These are phyloP conservation scores for Siphamia tubifer DNA, from an alignment of 2,113 vertebrate species.

Conservation along the genomic window DNA sequence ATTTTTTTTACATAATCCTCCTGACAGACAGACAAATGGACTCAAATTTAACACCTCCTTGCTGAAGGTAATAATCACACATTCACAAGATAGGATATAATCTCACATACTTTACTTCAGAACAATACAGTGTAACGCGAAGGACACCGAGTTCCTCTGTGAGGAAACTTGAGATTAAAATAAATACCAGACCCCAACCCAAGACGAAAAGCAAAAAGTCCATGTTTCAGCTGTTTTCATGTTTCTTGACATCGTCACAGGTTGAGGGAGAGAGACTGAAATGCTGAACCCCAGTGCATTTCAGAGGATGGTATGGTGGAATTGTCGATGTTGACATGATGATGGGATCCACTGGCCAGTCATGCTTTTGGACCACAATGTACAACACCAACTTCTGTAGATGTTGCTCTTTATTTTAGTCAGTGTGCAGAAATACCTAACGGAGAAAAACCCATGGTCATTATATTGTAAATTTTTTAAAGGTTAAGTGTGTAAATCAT, in stretches of 20 bases:
- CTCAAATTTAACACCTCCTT: too few relatives aligned
- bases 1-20: too few relatives aligned
- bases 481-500: too few relatives aligned
- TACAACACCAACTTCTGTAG: neutral
- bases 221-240: neutral
- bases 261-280: neutral
- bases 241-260: neutral
- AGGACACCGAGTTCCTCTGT: neutral
- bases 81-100: neutral
- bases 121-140: conserved; percentile 25
- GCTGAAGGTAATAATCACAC: too few relatives aligned
- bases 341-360: neutral
- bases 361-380: neutral
- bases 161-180: conserved; percentile 4
- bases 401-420: neutral
- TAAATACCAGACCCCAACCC: conserved; percentile 20
- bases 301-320: neutral
- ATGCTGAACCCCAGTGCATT: neutral
- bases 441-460: neutral
- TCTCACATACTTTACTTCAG: conserved; percentile 42
- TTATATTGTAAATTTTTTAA: neutral
- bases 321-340: conserved; percentile 9
- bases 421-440: conserved; percentile 25
- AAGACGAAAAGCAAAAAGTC: neutral
- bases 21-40: too few relatives aligned